Evolutionary conservation across 2,113 vertebrate species (phyloP).

Genomic region (Aleadryas rufinucha): DNA sequence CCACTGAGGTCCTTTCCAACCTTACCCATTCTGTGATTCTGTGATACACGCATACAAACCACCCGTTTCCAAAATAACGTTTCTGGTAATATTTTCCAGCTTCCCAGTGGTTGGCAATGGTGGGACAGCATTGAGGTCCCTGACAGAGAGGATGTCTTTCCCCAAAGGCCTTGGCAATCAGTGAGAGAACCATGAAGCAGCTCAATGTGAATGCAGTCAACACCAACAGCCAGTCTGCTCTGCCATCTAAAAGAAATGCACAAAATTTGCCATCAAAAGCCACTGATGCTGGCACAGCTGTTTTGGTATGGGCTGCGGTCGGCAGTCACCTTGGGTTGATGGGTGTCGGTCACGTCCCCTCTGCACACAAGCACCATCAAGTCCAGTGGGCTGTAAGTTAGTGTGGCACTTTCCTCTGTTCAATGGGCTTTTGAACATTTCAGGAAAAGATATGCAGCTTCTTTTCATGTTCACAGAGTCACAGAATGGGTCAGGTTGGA

Average conservation of each 20-base stretch:
- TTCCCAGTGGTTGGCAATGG: neutral
- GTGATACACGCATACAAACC: neutral
- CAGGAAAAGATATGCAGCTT: neutral
- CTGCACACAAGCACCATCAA: rapidly evolving
- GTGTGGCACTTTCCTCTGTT: neutral
- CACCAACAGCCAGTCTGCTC: neutral
- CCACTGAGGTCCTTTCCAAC: neutral
- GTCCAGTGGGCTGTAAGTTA: neutral
- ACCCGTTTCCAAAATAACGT: neutral
- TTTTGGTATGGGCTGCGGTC: rapidly evolving
- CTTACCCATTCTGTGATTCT: neutral
- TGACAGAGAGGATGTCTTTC: neutral
- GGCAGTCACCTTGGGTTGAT: rapidly evolving
- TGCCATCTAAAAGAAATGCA: rapidly evolving
- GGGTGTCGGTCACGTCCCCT: rapidly evolving
- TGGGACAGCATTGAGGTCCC: neutral
- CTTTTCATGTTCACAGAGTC: neutral
- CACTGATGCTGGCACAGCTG: rapidly evolving
- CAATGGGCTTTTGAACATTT: rapidly evolving
- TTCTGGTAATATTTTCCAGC: neutral
- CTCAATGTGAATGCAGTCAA: neutral
- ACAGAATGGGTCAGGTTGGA: neutral
- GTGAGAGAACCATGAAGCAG: neutral
- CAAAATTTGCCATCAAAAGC: neutral
- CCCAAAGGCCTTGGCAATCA: neutral